Conservation (phyloP, 2,888 invertebrate genomes). For the Selenia dentaria region DNA sequence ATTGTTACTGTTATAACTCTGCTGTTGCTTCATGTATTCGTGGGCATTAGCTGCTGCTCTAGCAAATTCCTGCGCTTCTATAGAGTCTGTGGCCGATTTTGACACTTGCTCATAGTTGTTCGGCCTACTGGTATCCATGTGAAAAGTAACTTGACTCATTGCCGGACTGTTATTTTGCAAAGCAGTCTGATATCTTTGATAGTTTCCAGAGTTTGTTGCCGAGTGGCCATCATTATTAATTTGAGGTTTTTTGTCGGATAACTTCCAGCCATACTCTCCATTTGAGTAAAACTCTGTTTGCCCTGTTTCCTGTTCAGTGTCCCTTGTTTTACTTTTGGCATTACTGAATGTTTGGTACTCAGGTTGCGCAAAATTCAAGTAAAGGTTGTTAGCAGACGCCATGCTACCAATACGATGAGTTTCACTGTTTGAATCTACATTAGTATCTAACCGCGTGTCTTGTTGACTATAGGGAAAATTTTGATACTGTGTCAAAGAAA, state of each 20-base stretch:
- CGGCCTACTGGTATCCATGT: constrained; percentile 66
- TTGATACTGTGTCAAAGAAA: constrained; percentile 56
- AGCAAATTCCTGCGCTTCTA: constrained; percentile 70
- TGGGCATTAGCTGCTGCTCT: constrained; percentile 75
- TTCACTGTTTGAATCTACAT: constrained; percentile 56
- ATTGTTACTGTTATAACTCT: constrained; percentile 46
- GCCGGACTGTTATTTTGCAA: constrained; percentile 56
- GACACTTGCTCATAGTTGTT: constrained; percentile 60
- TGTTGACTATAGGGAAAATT: constrained; percentile 57
- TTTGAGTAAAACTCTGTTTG: constrained; percentile 67
- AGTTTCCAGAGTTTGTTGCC: constrained; percentile 40
- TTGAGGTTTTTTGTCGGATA: constrained; percentile 65
- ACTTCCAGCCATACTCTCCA: constrained; percentile 79
- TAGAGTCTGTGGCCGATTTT: constrained; percentile 61
- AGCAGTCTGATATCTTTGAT: constrained; percentile 55
- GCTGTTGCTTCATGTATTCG: constrained; percentile 67
- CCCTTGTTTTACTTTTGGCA: constrained; percentile 54
- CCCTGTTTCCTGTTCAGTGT: constrained; percentile 59
- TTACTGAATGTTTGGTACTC: constrained; percentile 59
- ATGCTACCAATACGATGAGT: constrained; percentile 64
- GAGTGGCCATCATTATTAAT: constrained; percentile 51
- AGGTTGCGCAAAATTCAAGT: constrained; percentile 67
- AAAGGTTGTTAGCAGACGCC: constrained; percentile 69
- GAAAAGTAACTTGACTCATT: constrained; percentile 69
- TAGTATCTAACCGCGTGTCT: constrained; percentile 48